Conservation (phyloP, 2,113 vertebrate species). For the Ariopsis seemanni region DNA sequence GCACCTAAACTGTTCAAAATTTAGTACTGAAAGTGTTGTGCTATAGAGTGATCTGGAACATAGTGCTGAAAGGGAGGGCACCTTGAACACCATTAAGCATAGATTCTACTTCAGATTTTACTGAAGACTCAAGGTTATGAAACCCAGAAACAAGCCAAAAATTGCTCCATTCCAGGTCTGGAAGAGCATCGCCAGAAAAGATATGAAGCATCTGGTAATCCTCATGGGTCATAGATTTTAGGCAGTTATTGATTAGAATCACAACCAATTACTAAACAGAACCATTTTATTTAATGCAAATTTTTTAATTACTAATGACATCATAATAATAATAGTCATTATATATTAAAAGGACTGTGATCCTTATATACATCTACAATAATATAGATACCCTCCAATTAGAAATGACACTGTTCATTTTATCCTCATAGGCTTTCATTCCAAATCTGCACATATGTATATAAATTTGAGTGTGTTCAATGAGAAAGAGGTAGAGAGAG, state of each 20-base stretch:
- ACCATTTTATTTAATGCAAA: neutral
- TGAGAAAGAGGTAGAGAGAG: constrained; percentile 53
- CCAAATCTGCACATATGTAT: constrained; percentile 31
- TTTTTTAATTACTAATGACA: neutral
- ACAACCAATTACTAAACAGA: neutral
- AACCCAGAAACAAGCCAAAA: neutral
- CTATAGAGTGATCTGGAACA: neutral
- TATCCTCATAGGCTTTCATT: neutral
- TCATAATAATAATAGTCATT: neutral
- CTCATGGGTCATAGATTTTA: neutral
- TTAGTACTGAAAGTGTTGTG: neutral
- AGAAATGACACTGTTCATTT: neutral
- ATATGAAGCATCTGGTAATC: neutral
- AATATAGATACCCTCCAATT: constrained; percentile 13
- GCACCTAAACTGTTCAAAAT: neutral
- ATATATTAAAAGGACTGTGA: neutral
- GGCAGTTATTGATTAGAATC: neutral
- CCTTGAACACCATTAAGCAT: neutral
- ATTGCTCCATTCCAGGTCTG: neutral
- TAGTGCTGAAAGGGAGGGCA: neutral
- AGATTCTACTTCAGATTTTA: neutral
- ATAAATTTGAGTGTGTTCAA: constrained; percentile 44
- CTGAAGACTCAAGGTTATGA: neutral
- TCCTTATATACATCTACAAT: neutral
- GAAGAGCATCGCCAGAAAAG: neutral